These are phyloP conservation scores for Dreissena rostriformis DNA, from an alignment of 1,140 invertebrate species.

Conservation along the genomic window DNA sequence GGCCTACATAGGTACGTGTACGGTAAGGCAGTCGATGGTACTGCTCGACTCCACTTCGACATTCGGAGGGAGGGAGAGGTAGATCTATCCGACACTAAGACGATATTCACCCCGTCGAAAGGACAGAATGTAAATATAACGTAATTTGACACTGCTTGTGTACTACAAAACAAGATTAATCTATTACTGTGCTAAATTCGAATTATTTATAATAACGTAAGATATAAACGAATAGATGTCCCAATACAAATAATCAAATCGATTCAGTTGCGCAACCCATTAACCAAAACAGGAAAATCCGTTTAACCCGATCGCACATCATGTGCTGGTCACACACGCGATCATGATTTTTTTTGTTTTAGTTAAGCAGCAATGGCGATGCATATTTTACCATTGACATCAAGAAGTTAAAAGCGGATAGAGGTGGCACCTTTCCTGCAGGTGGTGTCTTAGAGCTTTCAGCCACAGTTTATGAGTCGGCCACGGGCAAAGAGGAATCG, in stretches of 20 bases:
- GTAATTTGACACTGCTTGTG: too few relatives aligned
- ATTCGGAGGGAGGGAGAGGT: neutral
- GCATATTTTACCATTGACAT: neutral
- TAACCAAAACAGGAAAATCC: neutral
- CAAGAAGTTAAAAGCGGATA: neutral
- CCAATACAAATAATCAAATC: too few relatives aligned
- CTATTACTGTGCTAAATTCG: too few relatives aligned
- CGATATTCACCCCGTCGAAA: neutral
- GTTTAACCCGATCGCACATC: neutral
- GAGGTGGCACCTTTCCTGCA: conserved; percentile 4
- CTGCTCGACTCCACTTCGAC: neutral
- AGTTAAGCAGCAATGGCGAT: neutral
- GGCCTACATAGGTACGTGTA: conserved; percentile 6
- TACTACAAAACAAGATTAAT: too few relatives aligned
- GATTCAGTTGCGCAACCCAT: too few relatives aligned
- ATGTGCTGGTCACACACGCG: neutral
- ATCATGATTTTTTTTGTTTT: neutral
- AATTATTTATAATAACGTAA: too few relatives aligned
- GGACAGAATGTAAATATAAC: neutral
- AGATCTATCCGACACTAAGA: neutral
- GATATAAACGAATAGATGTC: too few relatives aligned
- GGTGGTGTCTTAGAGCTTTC: neutral
- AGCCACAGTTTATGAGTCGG: conserved; percentile 11
- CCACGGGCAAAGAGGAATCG: conserved; percentile 26
- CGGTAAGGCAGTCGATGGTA: conserved; percentile 3